Conservation (phyloP, 2,797 vertebrate species). For the Sebastes minor region DNA sequence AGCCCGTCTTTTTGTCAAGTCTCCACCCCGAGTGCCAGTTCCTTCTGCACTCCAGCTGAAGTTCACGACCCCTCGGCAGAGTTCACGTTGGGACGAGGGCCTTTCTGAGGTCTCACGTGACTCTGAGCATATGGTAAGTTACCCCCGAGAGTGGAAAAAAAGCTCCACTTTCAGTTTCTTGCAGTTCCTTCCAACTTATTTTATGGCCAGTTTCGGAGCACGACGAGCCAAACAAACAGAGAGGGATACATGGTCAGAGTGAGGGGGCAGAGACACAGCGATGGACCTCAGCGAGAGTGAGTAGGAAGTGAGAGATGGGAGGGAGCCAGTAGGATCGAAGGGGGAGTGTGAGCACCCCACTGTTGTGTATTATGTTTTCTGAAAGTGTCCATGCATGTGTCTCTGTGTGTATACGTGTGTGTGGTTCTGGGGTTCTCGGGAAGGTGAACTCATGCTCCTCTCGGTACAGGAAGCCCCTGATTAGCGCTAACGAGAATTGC, state of each 20-base stretch:
- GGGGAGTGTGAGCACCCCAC: constrained; percentile 10
- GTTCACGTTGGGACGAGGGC: constrained; percentile 73
- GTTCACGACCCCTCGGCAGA: constrained; percentile 58
- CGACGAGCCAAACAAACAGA: constrained; percentile 71
- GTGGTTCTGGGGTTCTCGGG: constrained; percentile 62
- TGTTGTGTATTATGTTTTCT: constrained; percentile 52
- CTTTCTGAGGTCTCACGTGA: constrained; percentile 70
- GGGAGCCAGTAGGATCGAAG: constrained; percentile 30
- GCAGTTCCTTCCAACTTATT: constrained; percentile 74
- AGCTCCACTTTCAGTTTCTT: constrained; percentile 65
- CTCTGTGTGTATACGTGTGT: constrained; percentile 49
- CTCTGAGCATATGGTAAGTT: constrained; percentile 71
- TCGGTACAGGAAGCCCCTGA: constrained; percentile 86
- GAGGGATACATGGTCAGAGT: constrained; percentile 48
- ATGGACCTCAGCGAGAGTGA: constrained; percentile 26
- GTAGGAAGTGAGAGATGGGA: constrained; percentile 48
- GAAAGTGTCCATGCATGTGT: constrained; percentile 37
- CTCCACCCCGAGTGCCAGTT: constrained; percentile 53
- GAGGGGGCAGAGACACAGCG: constrained; percentile 33
- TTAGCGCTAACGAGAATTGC: constrained; percentile 87
- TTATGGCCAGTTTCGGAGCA: constrained; percentile 68
- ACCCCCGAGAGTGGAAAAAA: constrained; percentile 74
- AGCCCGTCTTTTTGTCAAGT: constrained; percentile 9
- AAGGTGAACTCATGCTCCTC: constrained; percentile 82
- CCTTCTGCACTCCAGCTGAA: constrained; percentile 39